Percentiles rank a stretch among this genome's conserved stretches.
Evolutionary conservation across 2,888 invertebrate species (phyloP).

Genomic region (Anodontia alba): DNA sequence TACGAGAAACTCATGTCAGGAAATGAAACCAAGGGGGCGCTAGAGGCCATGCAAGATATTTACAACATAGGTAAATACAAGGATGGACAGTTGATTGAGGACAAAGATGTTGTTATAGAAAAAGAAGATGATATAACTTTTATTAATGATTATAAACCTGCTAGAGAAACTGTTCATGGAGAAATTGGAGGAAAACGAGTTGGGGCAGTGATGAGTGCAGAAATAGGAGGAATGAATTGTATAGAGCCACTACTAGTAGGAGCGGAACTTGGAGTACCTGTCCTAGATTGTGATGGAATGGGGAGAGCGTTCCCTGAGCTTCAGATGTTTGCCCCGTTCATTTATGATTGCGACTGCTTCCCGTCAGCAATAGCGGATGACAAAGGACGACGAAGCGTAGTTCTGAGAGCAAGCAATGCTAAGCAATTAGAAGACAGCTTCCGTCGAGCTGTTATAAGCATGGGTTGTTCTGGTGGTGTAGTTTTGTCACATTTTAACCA

Average conservation of each 20-base stretch:
- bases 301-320: slow-evolving; percentile 82
- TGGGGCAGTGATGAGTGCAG: slow-evolving; percentile 73
- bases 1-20: slow-evolving; percentile 75
- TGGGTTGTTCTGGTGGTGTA: slow-evolving; percentile 76
- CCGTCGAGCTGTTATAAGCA: slow-evolving; percentile 72
- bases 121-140: slow-evolving; percentile 59
- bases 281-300: slow-evolving; percentile 81
- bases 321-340: slow-evolving; percentile 78
- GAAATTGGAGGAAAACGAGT: slow-evolving; percentile 48
- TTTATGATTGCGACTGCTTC: slow-evolving; percentile 70
- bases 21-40: slow-evolving; percentile 64
- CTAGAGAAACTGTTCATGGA: not conserved
- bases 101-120: slow-evolving; percentile 59
- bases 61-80: slow-evolving; percentile 60
- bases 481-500: slow-evolving; percentile 61
- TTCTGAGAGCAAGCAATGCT: slow-evolving; percentile 66
- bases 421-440: slow-evolving; percentile 77
- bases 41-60: slow-evolving; percentile 67
- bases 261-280: slow-evolving; percentile 73
- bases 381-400: slow-evolving; percentile 70
- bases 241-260: slow-evolving; percentile 77
- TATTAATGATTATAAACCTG: slow-evolving; percentile 67
- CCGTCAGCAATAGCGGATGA: slow-evolving; percentile 75
- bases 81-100: slow-evolving; percentile 57
- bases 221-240: slow-evolving; percentile 81